Base-by-base conservation (phyloP, 2,797 vertebrate genomes). In the Syndactyla subalaris region DNA sequence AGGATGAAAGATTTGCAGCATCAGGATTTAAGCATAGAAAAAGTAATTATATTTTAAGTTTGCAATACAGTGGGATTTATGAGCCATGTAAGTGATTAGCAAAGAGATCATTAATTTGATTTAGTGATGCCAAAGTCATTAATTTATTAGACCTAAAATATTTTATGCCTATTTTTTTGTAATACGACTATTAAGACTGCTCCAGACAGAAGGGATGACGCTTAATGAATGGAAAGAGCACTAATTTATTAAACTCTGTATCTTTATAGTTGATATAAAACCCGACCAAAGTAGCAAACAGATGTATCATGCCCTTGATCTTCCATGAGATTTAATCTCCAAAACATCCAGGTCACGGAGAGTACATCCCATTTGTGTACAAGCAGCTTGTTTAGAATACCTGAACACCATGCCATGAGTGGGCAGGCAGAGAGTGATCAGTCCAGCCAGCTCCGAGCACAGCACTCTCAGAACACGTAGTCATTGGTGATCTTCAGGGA, bases 401-500 rank as follows among this genome's bases (percentile, higher is more conserved):
- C 95, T 97, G 96, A 95, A 97, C 61, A 74, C 45, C 81, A 85
- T 93, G 86, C 96, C 97, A 97, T 59, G 93, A 97, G 92, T 96
- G 97, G 93, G 97, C 93, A 98, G 97, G 97, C 96, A 97, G 96
- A 96, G 88, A 96, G 96, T 85, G 84, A 8, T 6, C 85, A 96
- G 91, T 90, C 94, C 88, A 97, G 94, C 92, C 92, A 93, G 95
- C 36, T 72, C 58, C 54, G 82, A 88, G 95, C 95, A 96, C 93
- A 97, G 95, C 96, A 93, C 86, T 95, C 97, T 99, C 97, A 99
- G 95, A 99, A 99, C 45, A 99, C 98, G 65, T 99, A 99, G 97
- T 99, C 99, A 32, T 98, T 98, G 84, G 99, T 99, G 97, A 99
- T 99, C 96, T 99, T 99, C 81, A 99, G 98, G 79, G 99, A 99